These are phyloP conservation scores for Morpho deidamia DNA, from an alignment of 2,888 invertebrate genomes.

Conservation along the genomic window DNA sequence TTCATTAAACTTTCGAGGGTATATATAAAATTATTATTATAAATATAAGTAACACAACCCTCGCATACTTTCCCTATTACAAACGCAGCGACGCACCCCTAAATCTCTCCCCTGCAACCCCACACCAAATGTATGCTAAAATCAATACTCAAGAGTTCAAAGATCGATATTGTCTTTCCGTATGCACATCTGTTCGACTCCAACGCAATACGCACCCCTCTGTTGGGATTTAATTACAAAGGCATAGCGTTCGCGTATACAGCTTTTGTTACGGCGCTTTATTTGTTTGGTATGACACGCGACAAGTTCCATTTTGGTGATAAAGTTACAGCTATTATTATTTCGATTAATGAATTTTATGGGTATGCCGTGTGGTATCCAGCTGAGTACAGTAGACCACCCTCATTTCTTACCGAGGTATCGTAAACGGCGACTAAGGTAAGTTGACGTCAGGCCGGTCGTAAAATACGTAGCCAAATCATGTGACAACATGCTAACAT, in stretches of 20 bases:
- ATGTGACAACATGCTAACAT: no score
- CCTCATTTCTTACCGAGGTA: no score
- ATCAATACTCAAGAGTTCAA: conserved; percentile 54
- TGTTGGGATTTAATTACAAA: conserved; percentile 9
- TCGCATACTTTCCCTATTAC: background rate
- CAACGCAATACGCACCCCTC: conserved; percentile 22
- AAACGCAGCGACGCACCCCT: background rate
- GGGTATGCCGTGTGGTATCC: no score
- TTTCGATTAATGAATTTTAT: no score
- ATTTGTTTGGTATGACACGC: background rate
- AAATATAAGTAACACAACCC: background rate
- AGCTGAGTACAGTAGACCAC: no score
- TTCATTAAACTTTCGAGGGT: no score
- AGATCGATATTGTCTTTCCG: conserved; percentile 67
- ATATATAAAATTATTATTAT: no score
- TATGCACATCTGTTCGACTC: conserved; percentile 52
- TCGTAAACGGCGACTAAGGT: no score
- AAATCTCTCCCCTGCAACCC: conserved; percentile 37
- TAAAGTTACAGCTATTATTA: background rate
- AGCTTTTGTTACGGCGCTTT: background rate
- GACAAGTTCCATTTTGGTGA: conserved; percentile 4
- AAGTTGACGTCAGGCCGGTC: no score
- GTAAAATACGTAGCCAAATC: no score
- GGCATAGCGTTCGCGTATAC: background rate
- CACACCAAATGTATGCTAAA: conserved; percentile 38